Evolutionary conservation across 2,797 vertebrate species (phyloP).

Genomic region (Nothura maculosa): DNA sequence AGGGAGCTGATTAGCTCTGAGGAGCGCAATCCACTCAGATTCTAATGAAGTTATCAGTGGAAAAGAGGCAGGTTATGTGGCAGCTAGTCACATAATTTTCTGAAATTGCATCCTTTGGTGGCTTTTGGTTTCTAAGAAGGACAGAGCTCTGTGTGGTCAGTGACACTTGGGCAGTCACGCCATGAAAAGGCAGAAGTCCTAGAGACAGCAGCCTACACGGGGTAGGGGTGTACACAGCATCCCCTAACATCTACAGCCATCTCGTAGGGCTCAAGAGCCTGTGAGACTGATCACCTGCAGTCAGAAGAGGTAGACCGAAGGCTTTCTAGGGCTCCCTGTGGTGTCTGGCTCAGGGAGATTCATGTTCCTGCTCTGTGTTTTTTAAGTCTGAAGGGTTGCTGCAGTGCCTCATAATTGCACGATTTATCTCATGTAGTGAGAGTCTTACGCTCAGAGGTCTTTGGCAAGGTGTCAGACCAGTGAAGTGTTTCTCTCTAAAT

Average conservation of each 20-base stretch:
- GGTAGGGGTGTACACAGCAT: not conserved
- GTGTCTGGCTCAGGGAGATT: not conserved
- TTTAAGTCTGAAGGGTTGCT: not conserved
- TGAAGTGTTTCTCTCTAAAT: slow-evolving; percentile 50
- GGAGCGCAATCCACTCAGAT: not conserved
- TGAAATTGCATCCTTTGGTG: not conserved
- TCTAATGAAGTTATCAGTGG: not conserved
- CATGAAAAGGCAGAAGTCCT: fast-evolving
- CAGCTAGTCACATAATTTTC: not conserved
- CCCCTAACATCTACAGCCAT: fast-evolving
- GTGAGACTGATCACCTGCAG: not conserved
- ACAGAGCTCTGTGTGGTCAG: not conserved
- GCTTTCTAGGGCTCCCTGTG: not conserved
- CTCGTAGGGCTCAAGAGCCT: fast-evolving
- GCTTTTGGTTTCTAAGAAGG: not conserved
- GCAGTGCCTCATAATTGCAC: not conserved
- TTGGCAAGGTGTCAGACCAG: slow-evolving; percentile 33
- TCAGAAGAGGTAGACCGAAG: not conserved
- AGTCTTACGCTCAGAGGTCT: slow-evolving; percentile 7
- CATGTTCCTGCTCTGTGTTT: not conserved
- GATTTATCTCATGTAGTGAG: not conserved
- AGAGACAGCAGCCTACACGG: not conserved
- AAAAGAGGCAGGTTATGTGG: not conserved
- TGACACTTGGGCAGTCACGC: fast-evolving
- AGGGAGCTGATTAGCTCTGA: not conserved